Base-by-base conservation (phyloP, 2,113 vertebrate genomes). In the Rallus limicola region DNA sequence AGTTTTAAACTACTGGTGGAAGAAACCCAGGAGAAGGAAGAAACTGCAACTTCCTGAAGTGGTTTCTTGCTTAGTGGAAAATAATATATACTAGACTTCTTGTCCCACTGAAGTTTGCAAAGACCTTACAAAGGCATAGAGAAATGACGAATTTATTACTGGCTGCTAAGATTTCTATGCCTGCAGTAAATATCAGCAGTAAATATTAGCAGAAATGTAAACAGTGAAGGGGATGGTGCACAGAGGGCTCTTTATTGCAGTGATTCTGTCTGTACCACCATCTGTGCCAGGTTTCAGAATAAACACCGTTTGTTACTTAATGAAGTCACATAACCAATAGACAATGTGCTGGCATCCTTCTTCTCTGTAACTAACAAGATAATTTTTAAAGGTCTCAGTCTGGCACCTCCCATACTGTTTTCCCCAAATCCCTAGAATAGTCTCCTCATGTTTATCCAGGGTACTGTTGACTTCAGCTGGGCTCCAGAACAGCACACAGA, bases 161-260 rank as follows among this genome's bases (percentile, higher is more conserved):
- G 85, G 21, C 62, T 79, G 69, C 58, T 82, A 68, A 72, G 3
- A 33, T 89, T 82, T 93, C 74, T 89, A 28, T 85, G 77, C 24
- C 38, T 80, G 65, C 38, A 42, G 21, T 83, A 80, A 88, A 58
- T 31, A 60, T 9, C 65, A 68, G 38, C 13, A 36, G 38, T 52
- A 81, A 95, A 72, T 91, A 76, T 64, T 86, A 75, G 40, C 19
- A 31, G 42, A 60, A 71, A 16, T 71, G 24, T 56, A 62, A 84
- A 63, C 69, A 44, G 19, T 65, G 58, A 52, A 70, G 64, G 75
- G 64, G 52, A 38, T 2, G 2, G 25, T 81, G 76, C n/a, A 80
- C 59, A 88, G 55, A 93, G 76, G 29, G 44, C 68, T 83, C 31
- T 83, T 88, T 96, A 50, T 95, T 92, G 90, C 36, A 46, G 21